Evolutionary conservation across 2,797 vertebrate genomes (phyloP), one percentile per base, ranked within the genome.

Genomic region (Carcharodon carcharias): DNA sequence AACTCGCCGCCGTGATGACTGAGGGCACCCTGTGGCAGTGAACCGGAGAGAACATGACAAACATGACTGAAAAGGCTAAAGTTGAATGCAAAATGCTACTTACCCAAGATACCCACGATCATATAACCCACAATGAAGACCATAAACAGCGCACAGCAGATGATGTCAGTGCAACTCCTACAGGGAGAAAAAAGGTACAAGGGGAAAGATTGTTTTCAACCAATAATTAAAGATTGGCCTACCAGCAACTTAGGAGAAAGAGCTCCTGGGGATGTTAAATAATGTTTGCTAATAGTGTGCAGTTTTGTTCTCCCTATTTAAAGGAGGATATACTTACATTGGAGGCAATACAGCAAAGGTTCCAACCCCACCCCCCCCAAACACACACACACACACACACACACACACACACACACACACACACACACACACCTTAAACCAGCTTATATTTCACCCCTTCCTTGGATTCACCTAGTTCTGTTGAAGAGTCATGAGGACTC

Each of bases 141-240:
- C 97, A 98, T 97, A 96, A 99, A 99, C 87, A 99, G 97, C 87
- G 98, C 0, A 11, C 98, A 99, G 97, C 99, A 99, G 97, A 99
- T 97, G 61, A 99, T 97, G 96, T 99, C 99, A 0, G 99, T 99
- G 97, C 99, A 99, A 69, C 98, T 97, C 98, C 99, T 99, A 3
- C 21, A 85, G 21, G 6, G 6, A 97, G 40, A 12, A 87, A 35
- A 12, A 77, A n/a, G 11, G 31, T 8, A 77, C 26, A n/a, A 35
- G 31, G 71, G 26, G 65, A 67, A 67, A 18, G 2, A 67, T 67
- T 16, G 18, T 67, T 67, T 67, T 58, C 58, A 67, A 67, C 2
- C 73, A 80, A 35, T 35, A 80, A 80, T 80, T n/a, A 80, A 80
- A 80, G 5, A 82, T 14, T 45, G 4, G 21, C 11, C 40, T 40